These are phyloP conservation scores for Tolypeutes matacus DNA, from an alignment of 2,797 vertebrate species.

Conservation along the genomic window DNA sequence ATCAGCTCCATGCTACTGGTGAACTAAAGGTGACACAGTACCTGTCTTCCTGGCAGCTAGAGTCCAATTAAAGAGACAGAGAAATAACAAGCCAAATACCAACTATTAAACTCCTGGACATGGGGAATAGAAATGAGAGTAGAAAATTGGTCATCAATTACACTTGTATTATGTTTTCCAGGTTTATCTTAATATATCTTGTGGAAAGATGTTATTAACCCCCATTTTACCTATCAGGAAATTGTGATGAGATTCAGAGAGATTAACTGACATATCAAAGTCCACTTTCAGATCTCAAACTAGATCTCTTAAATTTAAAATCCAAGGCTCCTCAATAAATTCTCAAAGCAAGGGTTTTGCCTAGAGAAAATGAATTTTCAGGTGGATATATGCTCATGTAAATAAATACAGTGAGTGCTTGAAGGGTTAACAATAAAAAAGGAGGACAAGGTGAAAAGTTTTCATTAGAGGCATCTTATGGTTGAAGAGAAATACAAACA, in stretches of 20 bases:
- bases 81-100: not conserved
- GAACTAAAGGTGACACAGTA: not conserved
- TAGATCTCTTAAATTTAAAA: not conserved
- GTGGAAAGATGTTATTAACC: not conserved
- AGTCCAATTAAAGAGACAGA: not conserved
- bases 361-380: not conserved
- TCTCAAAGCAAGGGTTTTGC: slow-evolving; percentile 15
- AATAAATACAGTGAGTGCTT: not conserved
- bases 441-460: not conserved
- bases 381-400: not conserved
- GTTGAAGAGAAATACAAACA: not conserved
- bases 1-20: not conserved
- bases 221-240: not conserved
- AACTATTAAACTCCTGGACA: not conserved
- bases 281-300: slow-evolving; percentile 8
- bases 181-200: not conserved
- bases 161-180: not conserved
- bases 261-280: not conserved
- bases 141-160: not conserved
- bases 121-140: not conserved
- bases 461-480: not conserved
- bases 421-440: not conserved
- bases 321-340: slow-evolving; percentile 2
- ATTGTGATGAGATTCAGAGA: not conserved
- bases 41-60: not conserved